Evolutionary conservation across 2,113 vertebrate genomes (phyloP), one percentile per base, ranked within the genome.

Genomic region (Colistium nudipinnis): DNA sequence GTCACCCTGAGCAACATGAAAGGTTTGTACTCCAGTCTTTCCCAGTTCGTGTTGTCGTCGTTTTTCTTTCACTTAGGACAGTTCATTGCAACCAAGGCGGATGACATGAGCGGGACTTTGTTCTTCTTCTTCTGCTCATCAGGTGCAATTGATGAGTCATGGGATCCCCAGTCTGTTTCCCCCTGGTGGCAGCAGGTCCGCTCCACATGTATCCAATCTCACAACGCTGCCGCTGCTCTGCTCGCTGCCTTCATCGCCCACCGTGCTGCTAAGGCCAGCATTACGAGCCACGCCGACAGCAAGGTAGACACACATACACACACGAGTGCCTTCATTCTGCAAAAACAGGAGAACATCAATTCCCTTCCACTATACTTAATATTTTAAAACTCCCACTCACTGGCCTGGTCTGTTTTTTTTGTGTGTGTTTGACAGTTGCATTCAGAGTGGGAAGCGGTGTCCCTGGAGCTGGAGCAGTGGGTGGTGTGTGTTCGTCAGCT

Each of bases 181-280:
- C 97, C 97, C 1, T 99, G 97, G 97, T 99, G 98, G 98, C 96
- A 98, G 86, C 96, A 96, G 31, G 95, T 98, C 86, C 95, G 97
- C n/a, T 83, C 77, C 1, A 92, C 94, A 1, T 99, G 97, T 5
- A 43, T 95, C 1, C 96, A 96, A 85, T 95, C 98, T 0, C 94
- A 96, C 41, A 95, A 90, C 6, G 91, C 94, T 0, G 97, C 94
- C 0, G 95, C 95, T 1, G 96, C 97, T 9, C 90, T 99, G 48
- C 71, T 99, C 6, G 96, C 95, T 0, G 97, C 96, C 0, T 90
- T 96, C 0, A 93, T 98, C 0, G 95, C 97, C 1, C 94, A 97
- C 75, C 88, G 91, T 0, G 94, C 95, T 0, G 95, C 95, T 0
- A 93, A 92, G 0, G 91, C 92, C 19, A 93, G 94, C 11, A 95